Evolutionary conservation across 2,888 invertebrate species (phyloP).

Genomic region (Pammene aurita): DNA sequence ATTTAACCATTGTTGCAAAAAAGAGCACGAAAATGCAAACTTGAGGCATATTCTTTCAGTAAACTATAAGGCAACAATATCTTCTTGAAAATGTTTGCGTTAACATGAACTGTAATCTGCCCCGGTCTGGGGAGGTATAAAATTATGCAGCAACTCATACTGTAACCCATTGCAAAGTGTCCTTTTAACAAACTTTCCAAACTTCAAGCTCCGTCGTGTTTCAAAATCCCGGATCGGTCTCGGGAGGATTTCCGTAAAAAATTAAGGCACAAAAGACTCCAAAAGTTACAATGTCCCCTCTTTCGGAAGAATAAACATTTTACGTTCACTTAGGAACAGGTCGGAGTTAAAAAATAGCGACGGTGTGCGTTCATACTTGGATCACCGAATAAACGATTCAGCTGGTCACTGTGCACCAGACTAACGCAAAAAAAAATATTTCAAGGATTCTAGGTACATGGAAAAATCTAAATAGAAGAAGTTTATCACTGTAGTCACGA

Average conservation of each 20-base stretch:
- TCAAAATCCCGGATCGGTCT: conserved; percentile 77
- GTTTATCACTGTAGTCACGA: too few species aligned
- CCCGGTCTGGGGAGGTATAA: conserved; percentile 57
- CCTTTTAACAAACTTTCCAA: conserved; percentile 76
- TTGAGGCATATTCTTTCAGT: too few species aligned
- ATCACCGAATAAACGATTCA: conserved; percentile 5
- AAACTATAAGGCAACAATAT: neutral
- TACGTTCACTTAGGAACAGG: conserved; percentile 69
- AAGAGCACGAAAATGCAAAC: too few species aligned
- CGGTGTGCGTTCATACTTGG: conserved; percentile 50
- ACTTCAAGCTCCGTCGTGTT: conserved; percentile 72
- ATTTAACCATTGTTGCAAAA: too few species aligned
- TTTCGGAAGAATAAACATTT: conserved; percentile 75
- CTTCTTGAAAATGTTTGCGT: conserved; percentile 10
- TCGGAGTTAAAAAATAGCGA: conserved; percentile 60
- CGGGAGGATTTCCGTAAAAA: conserved; percentile 73
- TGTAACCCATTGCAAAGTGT: conserved; percentile 81
- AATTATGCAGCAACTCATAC: conserved; percentile 71
- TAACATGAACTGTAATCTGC: conserved; percentile 38
- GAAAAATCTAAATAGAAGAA: too few species aligned
- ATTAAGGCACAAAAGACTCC: conserved; percentile 74
- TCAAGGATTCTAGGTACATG: too few species aligned
- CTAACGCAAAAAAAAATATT: too few species aligned
- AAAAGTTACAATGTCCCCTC: conserved; percentile 74
- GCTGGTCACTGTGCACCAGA: neutral